Evolutionary conservation across 2,797 vertebrate species (phyloP).

Genomic region (Nyctalus aviator): DNA sequence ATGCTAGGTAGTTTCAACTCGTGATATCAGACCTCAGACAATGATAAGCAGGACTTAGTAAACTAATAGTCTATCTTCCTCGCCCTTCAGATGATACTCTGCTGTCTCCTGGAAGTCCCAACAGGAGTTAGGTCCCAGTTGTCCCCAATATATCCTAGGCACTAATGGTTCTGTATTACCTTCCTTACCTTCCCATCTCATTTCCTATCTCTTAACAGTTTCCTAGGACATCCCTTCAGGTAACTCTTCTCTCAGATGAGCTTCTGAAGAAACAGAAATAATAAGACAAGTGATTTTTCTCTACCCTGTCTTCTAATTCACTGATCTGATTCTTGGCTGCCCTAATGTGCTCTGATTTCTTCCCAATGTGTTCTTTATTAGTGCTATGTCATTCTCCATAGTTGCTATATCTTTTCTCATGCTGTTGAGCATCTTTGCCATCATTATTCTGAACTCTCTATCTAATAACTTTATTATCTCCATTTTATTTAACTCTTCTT

Average conservation of each 20-base stretch:
- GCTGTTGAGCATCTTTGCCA: too few species aligned
- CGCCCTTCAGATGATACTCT: background rate
- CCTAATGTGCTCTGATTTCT: too few species aligned
- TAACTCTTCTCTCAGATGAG: slow-evolving; percentile 13
- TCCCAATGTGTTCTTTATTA: too few species aligned
- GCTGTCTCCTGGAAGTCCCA: background rate
- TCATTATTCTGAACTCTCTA: too few species aligned
- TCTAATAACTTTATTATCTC: too few species aligned
- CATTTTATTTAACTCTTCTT: too few species aligned
- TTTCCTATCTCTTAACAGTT: background rate
- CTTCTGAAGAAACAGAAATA: background rate
- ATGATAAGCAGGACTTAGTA: background rate
- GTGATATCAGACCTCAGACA: background rate
- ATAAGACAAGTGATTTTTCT: background rate
- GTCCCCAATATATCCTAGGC: background rate
- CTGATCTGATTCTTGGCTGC: too few species aligned
- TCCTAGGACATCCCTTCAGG: background rate
- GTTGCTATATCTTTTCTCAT: too few species aligned
- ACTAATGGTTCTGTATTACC: background rate
- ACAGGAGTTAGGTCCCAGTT: background rate
- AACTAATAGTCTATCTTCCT: background rate
- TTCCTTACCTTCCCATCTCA: background rate
- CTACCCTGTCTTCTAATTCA: too few species aligned
- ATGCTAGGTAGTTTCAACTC: background rate
- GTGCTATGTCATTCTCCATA: too few species aligned